phyloP scores from a whole-genome alignment of 2,113 vertebrate species.

The Sinocyclocheilus rhinocerous region DNA sequence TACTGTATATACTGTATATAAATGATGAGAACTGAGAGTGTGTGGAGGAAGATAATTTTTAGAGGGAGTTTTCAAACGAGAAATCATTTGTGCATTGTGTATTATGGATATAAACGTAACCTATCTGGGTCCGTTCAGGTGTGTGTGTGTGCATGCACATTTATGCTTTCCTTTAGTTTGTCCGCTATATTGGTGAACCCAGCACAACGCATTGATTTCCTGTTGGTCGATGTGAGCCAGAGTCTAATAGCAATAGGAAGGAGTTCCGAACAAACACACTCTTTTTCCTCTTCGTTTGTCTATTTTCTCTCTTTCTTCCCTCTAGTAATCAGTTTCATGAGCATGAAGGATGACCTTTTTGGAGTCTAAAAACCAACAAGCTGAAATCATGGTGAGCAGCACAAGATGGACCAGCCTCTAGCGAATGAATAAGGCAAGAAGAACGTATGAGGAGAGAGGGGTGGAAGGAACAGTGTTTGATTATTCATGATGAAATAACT shows the following conservation, averaged over 20 bases:
- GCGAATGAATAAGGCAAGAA: slow-evolving; percentile 42
- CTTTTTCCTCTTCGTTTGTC: neutral
- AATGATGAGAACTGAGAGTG: neutral
- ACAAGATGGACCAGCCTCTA: slow-evolving; percentile 38
- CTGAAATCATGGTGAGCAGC: slow-evolving; percentile 30
- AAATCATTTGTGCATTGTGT: neutral
- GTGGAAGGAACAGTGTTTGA: slow-evolving; percentile 41
- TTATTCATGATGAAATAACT: slow-evolving; percentile 55
- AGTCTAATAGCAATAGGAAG: slow-evolving; percentile 61
- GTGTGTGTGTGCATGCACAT: slow-evolving; percentile 54
- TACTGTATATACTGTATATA: neutral
- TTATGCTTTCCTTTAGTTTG: slow-evolving; percentile 53
- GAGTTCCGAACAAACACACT: slow-evolving; percentile 55
- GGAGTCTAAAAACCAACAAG: slow-evolving; percentile 24
- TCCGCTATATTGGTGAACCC: slow-evolving; percentile 63
- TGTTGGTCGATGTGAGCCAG: slow-evolving; percentile 66
- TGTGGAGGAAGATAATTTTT: neutral
- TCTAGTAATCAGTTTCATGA: slow-evolving; percentile 1
- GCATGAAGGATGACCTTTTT: slow-evolving; percentile 41
- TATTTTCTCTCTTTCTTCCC: slow-evolving; percentile 15
- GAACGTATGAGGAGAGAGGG: slow-evolving; percentile 6
- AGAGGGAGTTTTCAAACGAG: neutral
- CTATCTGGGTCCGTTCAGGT: slow-evolving; percentile 47
- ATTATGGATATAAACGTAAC: neutral
- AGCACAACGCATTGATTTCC: slow-evolving; percentile 72